Conservation (phyloP, 2,113 vertebrate genomes). For the Eudyptes chrysolophus region DNA sequence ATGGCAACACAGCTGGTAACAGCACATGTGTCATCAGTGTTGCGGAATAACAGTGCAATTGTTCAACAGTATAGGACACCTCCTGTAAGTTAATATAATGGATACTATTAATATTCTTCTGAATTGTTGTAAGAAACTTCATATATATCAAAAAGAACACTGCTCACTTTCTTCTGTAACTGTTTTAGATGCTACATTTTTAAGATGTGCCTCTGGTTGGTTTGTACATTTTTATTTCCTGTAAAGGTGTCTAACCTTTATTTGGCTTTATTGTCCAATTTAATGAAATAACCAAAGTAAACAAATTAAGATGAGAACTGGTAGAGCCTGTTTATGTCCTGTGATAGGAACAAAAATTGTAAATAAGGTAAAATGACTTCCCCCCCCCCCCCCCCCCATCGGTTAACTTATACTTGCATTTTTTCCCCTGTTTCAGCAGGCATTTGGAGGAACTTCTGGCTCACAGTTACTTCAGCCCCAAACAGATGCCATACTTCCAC, state of each 20-base stretch:
- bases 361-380: neutral
- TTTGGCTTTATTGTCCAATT: neutral
- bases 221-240: neutral
- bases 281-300: neutral
- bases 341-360: neutral
- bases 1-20: constrained; percentile 96
- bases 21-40: constrained; percentile 87
- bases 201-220: neutral
- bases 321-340: neutral
- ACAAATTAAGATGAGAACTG: neutral
- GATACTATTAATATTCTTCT: neutral
- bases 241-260: neutral
- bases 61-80: constrained; percentile 79
- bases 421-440: constrained; percentile 37
- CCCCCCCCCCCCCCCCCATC: fast-evolving
- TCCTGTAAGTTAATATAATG: constrained; percentile 71
- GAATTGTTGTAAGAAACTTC: neutral
- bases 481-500: constrained; percentile 87
- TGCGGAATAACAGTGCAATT: constrained; percentile 78
- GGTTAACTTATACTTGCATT: neutral
- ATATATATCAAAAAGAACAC: neutral
- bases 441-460: constrained; percentile 67
- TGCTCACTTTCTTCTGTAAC: neutral
- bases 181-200: neutral
- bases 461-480: constrained; percentile 82